Conservation (phyloP, 2,888 invertebrate genomes). For the Andrena minutula region DNA sequence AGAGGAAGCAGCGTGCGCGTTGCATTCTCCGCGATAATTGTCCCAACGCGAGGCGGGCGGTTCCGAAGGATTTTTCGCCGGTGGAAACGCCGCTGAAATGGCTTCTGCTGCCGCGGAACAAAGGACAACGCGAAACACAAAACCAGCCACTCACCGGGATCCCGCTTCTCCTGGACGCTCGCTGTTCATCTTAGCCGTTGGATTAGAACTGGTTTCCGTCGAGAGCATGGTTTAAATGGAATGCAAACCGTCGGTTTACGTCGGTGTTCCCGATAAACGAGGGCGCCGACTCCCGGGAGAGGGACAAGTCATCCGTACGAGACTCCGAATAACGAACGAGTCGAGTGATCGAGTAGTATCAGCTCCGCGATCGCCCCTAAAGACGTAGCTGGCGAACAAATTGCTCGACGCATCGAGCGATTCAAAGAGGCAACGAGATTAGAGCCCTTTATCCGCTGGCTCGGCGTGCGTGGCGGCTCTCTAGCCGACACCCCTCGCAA, state of each 20-base stretch:
- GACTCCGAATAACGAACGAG: too few species aligned
- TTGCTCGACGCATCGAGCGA: neutral
- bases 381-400: neutral
- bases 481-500: neutral
- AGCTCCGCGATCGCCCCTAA: neutral
- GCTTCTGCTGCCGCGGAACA: slow-evolving; percentile 25
- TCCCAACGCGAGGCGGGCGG: neutral
- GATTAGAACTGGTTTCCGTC: slow-evolving; percentile 21
- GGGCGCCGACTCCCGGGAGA: neutral
- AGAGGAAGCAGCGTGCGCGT: neutral
- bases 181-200: slow-evolving; percentile 12
- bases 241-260: neutral
- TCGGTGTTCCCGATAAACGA: neutral
- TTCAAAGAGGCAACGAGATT: neutral
- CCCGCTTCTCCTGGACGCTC: neutral
- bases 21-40: slow-evolving; percentile 39
- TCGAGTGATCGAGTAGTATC: neutral
- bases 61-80: slow-evolving; percentile 43
- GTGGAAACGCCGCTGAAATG: slow-evolving; percentile 21
- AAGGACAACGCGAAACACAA: slow-evolving; percentile 21
- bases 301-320: too few species aligned
- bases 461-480: neutral
- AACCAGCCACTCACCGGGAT: slow-evolving; percentile 12
- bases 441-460: neutral
- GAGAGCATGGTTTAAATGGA: neutral